Conservation (phyloP, 2,888 invertebrate genomes). For the Parnassius orleans region DNA sequence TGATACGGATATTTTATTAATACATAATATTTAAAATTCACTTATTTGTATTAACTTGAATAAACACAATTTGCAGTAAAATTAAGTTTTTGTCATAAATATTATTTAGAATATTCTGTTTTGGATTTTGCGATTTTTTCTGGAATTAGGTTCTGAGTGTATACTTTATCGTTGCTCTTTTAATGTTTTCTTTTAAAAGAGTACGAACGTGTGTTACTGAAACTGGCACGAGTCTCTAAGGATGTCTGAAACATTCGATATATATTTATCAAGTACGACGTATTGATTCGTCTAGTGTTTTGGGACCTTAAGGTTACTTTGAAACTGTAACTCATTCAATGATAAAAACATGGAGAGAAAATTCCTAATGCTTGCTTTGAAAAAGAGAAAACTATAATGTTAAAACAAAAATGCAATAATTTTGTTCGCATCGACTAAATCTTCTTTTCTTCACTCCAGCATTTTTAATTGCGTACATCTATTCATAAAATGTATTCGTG, state of each 20-base stretch:
- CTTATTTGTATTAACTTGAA: too few species aligned
- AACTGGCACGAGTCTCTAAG: conserved; percentile 16
- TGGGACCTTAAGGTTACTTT: conserved; percentile 17
- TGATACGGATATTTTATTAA: too few species aligned
- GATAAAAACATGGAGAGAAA: conserved; percentile 2
- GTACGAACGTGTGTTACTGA: conserved; percentile 2
- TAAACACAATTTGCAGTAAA: too few species aligned
- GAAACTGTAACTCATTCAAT: conserved; percentile 13
- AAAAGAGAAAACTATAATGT: background rate
- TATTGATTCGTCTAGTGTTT: conserved; percentile 2
- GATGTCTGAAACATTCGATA: conserved; percentile 10
- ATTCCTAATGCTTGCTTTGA: background rate
- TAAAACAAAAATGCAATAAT: too few species aligned
- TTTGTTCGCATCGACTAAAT: too few species aligned
- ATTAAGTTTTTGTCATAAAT: too few species aligned
- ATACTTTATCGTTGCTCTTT: background rate
- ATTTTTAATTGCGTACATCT: too few species aligned
- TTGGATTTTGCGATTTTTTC: too few species aligned
- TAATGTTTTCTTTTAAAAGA: background rate
- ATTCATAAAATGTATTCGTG: too few species aligned
- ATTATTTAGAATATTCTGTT: too few species aligned
- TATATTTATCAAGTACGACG: conserved; percentile 5
- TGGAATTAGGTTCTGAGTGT: background rate
- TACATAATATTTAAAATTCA: too few species aligned
- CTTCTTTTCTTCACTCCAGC: too few species aligned